Evolutionary conservation across 2,797 vertebrate genomes (phyloP).

Genomic region (Lophius americanus): DNA sequence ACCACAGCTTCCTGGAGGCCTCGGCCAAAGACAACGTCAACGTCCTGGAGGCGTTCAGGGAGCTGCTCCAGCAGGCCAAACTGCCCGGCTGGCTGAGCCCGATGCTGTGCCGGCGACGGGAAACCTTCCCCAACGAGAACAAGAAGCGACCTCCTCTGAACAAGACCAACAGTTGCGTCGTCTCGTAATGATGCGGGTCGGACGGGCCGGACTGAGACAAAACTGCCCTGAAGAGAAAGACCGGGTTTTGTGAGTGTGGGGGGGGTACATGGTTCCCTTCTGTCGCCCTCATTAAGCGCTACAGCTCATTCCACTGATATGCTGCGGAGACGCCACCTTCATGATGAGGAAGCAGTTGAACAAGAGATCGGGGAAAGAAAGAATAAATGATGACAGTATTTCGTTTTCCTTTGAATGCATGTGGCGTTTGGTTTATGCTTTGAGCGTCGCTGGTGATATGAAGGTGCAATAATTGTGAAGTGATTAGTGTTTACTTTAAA

Average conservation of each 20-base stretch:
- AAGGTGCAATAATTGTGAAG: constrained; percentile 43
- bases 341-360: too few relatives aligned
- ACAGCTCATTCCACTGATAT: not conserved
- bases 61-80: constrained; percentile 87
- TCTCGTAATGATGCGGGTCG: constrained; percentile 76
- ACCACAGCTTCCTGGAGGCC: constrained; percentile 86
- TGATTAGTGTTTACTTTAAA: constrained; percentile 14
- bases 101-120: constrained; percentile 78
- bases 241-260: not conserved
- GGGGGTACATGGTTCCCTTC: not conserved
- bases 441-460: constrained; percentile 13
- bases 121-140: constrained; percentile 84
- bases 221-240: constrained; percentile 9
- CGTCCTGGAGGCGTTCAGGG: constrained; percentile 86
- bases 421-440: not conserved
- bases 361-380: too few relatives aligned
- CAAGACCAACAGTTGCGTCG: constrained; percentile 88
- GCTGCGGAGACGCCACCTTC: not conserved
- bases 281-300: too few relatives aligned
- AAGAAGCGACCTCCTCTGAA: constrained; percentile 83
- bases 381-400: not conserved
- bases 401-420: not conserved
- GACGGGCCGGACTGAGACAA: not conserved
- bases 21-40: constrained; percentile 90
- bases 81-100: constrained; percentile 86